phyloP scores from a whole-genome alignment of 2,797 vertebrate species.

The Onychomys arenicola region DNA sequence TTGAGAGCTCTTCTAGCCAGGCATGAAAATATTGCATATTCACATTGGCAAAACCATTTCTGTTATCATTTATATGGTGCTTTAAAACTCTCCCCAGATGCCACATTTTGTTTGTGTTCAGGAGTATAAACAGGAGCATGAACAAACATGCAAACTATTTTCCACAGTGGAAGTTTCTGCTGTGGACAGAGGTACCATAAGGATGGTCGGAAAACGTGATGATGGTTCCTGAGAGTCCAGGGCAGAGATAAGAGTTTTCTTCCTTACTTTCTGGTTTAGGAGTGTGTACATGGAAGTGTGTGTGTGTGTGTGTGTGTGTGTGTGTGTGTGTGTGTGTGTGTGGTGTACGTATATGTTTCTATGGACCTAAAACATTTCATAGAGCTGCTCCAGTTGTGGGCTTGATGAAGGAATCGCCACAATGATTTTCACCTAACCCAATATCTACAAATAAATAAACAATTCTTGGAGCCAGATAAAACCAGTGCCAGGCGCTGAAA shows the following conservation, averaged over 20 bases:
- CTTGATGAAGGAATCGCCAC: not conserved
- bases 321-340: too few relatives aligned
- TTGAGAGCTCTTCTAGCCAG: not conserved
- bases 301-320: too few relatives aligned
- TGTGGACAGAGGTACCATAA: fast-evolving
- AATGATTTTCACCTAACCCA: not conserved
- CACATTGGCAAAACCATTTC: not conserved
- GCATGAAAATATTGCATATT: not conserved
- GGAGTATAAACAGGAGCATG: fast-evolving
- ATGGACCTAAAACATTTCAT: not conserved
- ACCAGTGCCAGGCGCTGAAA: fast-evolving
- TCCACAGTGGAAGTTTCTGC: fast-evolving
- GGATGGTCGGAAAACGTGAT: fast-evolving
- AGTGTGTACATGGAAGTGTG: too few relatives aligned
- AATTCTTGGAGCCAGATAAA: not conserved
- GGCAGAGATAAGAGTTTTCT: fast-evolving
- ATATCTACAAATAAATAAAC: not conserved
- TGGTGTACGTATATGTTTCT: not conserved
- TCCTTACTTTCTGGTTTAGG: not conserved
- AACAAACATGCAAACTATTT: fast-evolving
- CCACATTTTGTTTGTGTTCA: not conserved
- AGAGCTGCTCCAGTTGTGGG: not conserved
- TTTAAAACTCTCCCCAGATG: not conserved
- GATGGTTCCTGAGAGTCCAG: fast-evolving
- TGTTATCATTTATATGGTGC: not conserved